Evolutionary conservation across 2,888 invertebrate species (phyloP).

Genomic region (Cheilosia vernalis): DNA sequence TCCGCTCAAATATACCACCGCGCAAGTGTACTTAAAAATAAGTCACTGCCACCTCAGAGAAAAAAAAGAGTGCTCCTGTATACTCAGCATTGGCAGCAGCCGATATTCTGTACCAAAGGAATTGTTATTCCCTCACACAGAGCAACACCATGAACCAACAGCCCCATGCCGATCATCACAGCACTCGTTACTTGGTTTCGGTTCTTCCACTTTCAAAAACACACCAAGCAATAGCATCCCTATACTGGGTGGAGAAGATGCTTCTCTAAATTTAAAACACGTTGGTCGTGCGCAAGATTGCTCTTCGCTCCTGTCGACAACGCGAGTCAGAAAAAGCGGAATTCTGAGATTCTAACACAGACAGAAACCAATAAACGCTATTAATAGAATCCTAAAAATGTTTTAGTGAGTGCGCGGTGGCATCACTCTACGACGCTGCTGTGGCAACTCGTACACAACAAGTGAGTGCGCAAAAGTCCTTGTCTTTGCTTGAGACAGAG

Average conservation of each 20-base stretch:
- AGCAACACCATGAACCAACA: conserved; percentile 46
- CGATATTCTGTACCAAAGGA: conserved; percentile 61
- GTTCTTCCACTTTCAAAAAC: conserved; percentile 40
- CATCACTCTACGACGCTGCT: conserved; percentile 51
- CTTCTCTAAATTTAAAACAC: conserved; percentile 74
- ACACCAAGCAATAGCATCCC: conserved; percentile 45
- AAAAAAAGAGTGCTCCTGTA: conserved; percentile 56
- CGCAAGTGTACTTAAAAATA: conserved; percentile 75
- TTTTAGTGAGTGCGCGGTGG: conserved; percentile 56
- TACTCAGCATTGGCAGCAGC: conserved; percentile 73
- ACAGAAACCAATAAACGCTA: conserved; percentile 40
- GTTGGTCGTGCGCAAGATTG: conserved; percentile 70
- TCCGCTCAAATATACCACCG: conserved; percentile 71
- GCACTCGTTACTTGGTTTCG: conserved; percentile 3
- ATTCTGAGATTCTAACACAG: conserved; percentile 67
- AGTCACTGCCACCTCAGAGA: conserved; percentile 75
- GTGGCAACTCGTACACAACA: conserved; percentile 65
- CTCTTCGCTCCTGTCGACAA: conserved; percentile 60
- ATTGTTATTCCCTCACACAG: conserved; percentile 72
- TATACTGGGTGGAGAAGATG: conserved; percentile 54
- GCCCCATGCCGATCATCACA: conserved; percentile 69
- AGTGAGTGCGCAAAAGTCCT: conserved; percentile 69
- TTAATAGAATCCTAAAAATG: conserved; percentile 70
- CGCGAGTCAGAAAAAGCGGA: conserved; percentile 38
- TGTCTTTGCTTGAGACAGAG: conserved; percentile 29